Evolutionary conservation across 2,797 vertebrate genomes (phyloP).

Genomic region (Takifugu ocellatus): DNA sequence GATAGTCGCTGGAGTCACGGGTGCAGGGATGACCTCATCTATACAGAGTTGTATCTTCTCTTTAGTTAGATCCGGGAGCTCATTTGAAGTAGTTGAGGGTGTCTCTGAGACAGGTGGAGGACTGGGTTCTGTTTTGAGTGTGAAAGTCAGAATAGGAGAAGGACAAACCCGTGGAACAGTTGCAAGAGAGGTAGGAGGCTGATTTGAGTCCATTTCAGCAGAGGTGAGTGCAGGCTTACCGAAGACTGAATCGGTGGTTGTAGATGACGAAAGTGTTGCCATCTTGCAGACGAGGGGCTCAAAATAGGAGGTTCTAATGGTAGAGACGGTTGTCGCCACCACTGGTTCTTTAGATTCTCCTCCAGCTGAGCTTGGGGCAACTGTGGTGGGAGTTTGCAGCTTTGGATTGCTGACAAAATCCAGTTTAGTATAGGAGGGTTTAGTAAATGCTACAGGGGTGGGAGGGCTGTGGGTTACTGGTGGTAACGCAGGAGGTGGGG

Average conservation of each 20-base stretch:
- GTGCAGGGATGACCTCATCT: conserved; percentile 5
- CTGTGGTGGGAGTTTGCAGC: conserved; percentile 28
- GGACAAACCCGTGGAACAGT: conserved; percentile 16
- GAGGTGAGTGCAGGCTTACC: conserved; percentile 31
- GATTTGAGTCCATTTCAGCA: conserved; percentile 25
- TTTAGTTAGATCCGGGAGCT: conserved; percentile 4
- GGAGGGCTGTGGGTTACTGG: conserved; percentile 29
- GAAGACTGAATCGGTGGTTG: conserved; percentile 21
- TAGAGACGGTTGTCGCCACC: conserved; percentile 13
- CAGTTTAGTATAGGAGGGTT: conserved; percentile 33
- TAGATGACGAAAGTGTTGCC: conserved; percentile 20
- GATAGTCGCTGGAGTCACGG: neutral
- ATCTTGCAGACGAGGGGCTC: conserved; percentile 13
- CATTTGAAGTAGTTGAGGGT: conserved; percentile 14
- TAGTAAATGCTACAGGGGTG: conserved; percentile 19
- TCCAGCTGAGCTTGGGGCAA: conserved; percentile 21
- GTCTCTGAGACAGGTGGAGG: conserved; percentile 24
- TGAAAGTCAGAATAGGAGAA: conserved; percentile 6
- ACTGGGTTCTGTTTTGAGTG: conserved; percentile 33
- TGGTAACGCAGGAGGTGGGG: conserved; percentile 16
- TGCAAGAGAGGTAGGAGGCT: conserved; percentile 19
- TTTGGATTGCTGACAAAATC: conserved; percentile 31
- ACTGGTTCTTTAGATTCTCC: conserved; percentile 30
- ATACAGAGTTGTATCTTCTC: neutral
- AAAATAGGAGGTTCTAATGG: conserved; percentile 15